Evolutionary conservation across 2,888 invertebrate genomes (phyloP), one percentile per base, ranked within the genome.

Genomic region (Parelbella ahira): DNA sequence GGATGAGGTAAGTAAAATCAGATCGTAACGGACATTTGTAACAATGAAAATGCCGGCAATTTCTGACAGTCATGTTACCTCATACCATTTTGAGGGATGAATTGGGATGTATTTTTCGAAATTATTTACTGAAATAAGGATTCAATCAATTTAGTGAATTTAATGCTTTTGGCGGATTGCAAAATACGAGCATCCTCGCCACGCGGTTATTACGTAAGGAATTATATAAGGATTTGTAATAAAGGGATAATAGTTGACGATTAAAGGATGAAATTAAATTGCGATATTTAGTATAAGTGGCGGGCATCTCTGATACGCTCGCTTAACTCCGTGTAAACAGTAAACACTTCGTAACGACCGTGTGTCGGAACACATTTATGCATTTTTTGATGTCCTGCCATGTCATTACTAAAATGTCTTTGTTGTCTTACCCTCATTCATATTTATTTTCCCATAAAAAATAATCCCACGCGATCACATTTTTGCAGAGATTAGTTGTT

Each of bases 141-240:
- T 43, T 45, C 41, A 33, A 38, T 50, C 46, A 45, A 45, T 37
- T 27, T 43, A 33, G 24, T 15, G 24, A 27, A 21, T 41, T 28
- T 7, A n/a, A 13, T 9, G 24, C 10, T 46, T 43, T 29, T 44
- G 10, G 21, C 47, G 30, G 24, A 37, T 19, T 37, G 9, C 7
- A 39, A 42, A 51, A 48, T 30, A 44, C 27, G 10, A 20, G 43
- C 25, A 48, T 51, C 44, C 50, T 57, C 47, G 61, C 65, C 72
- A 72, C 65, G 75, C 63, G 68, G 68, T 62, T 50, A 65, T 80
- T 80, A 80, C 78, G 76, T 78, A 79, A 80, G 72, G 68, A 70
- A 74, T 76, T 79, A 76, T 72, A 63, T 79, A 65, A 68, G 59
- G 56, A 56, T 52, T 50, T 47, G 60, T 58, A 60, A 53, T 45